Evolutionary conservation across 2,113 vertebrate species (phyloP), one percentile per base, ranked within the genome.

Genomic region (Calyptomena viridis): DNA sequence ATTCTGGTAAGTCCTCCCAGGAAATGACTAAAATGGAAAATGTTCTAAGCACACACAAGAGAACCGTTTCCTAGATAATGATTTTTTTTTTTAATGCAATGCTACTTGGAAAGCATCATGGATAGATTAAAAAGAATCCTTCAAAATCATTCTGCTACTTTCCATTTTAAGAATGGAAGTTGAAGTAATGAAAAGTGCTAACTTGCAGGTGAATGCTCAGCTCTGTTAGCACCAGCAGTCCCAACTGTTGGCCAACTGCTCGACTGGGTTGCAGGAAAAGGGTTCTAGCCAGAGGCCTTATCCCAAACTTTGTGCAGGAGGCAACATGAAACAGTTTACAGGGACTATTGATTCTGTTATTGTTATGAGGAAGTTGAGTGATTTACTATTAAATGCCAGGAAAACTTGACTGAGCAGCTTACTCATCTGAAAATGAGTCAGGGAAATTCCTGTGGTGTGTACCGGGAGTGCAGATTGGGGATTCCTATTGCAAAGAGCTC

Each of bases 351-450:
- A 47, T 33, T 78, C 16, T 64, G 24, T 44, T 49, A 42, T 8
- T 14, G 42, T 31, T 5, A 14, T 6, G 40, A 76, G 28, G n/a
- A 87, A 80, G 49, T 28, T 5, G 40, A 90, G n/a, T 14, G 39
- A 21, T 92, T 77, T 55, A 74, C 15, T 67, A 33, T 42, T 42
- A 74, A 46, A 80, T 49, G 59, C 74, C 60, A 59, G 42, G 67
- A 86, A 92, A 81, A 90, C 12, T 63, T 90, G 59, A 77, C 4
- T 62, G 60, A 90, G 50, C 4, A 46, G 50, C 46, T 92, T 53
- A 69, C 50, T 94, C 88, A 88, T 88, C 23, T 62, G 14, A 39
- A 90, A 86, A 84, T 90, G 63, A 92, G 72, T 92, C 72, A 90
- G 80, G 89, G 94, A 86, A 90, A 90, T 74, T 95, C 84, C 73